These are phyloP conservation scores for Drosophila quadrilineata DNA, from an alignment of 1,140 invertebrate genomes.

Conservation along the genomic window DNA sequence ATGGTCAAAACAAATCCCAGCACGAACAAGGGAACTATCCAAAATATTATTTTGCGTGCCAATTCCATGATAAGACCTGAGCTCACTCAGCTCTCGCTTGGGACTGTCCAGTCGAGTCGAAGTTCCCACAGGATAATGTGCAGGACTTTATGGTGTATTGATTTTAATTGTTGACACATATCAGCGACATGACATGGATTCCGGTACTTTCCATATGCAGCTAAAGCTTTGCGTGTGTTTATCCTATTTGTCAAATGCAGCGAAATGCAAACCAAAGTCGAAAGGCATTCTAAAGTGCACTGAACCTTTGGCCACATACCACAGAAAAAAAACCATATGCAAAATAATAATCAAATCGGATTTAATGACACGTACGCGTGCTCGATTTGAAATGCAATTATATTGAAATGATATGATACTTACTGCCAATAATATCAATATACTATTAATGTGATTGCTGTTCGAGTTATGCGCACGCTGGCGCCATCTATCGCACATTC, in stretches of 20 bases:
- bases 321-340: background rate
- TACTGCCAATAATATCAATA: background rate
- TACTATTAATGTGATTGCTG: too few species aligned
- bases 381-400: background rate
- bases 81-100: slow-evolving; percentile 2
- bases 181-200: slow-evolving; percentile 2
- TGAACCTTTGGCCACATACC: slow-evolving; percentile 25
- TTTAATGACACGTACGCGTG: slow-evolving; percentile 1
- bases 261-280: too few species aligned
- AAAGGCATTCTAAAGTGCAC: slow-evolving; percentile 15
- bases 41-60: slow-evolving; percentile 40
- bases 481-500: too few species aligned
- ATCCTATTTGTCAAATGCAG: slow-evolving; percentile 30
- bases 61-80: slow-evolving; percentile 45
- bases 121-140: slow-evolving; percentile 34
- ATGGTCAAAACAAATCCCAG: slow-evolving; percentile 42
- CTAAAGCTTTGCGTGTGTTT: slow-evolving; percentile 42
- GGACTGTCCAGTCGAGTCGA: slow-evolving; percentile 26
- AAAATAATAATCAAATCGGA: too few species aligned
- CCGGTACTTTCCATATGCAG: too few species aligned
- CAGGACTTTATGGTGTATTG: slow-evolving; percentile 38
- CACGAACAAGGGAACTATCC: slow-evolving; percentile 52
- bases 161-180: slow-evolving; percentile 63
- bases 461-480: too few species aligned
- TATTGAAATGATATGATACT: background rate